Evolutionary conservation across 2,888 invertebrate genomes (phyloP).

Genomic region (Scaptomyza cyrtandrae): DNA sequence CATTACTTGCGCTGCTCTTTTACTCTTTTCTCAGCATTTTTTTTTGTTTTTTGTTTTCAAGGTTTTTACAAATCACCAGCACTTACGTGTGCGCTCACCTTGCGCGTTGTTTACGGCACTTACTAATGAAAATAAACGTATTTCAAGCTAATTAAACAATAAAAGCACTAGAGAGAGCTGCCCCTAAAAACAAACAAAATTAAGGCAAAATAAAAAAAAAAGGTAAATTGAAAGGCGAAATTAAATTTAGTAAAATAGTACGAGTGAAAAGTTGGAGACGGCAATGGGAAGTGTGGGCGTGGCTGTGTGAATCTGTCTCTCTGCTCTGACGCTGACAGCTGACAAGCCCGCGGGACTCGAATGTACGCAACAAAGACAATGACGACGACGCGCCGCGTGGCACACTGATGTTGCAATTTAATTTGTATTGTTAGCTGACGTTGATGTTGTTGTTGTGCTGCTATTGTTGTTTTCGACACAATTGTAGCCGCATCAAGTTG

Average conservation of each 20-base stretch:
- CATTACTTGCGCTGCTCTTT: slow-evolving; percentile 44
- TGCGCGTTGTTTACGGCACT: slow-evolving; percentile 72
- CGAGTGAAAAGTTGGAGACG: slow-evolving; percentile 2
- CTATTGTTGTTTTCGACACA: slow-evolving; percentile 54
- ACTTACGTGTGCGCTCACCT: slow-evolving; percentile 48
- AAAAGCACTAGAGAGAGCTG: slow-evolving; percentile 55
- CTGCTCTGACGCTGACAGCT: slow-evolving; percentile 61
- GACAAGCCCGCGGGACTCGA: slow-evolving; percentile 58
- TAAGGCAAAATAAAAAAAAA: slow-evolving; percentile 2
- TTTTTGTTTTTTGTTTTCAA: slow-evolving; percentile 41
- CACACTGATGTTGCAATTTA: slow-evolving; percentile 77
- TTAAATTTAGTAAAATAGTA: slow-evolving; percentile 58
- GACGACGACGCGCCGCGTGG: slow-evolving; percentile 40
- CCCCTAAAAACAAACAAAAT: slow-evolving; percentile 50
- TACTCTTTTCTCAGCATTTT: not conserved
- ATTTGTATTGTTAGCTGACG: slow-evolving; percentile 73
- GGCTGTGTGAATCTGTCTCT: slow-evolving; percentile 33
- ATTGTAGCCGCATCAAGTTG: slow-evolving; percentile 60
- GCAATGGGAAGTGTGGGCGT: slow-evolving; percentile 34
- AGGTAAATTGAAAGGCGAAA: slow-evolving; percentile 62
- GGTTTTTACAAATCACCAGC: slow-evolving; percentile 68
- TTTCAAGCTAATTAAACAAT: slow-evolving; percentile 79
- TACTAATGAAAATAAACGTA: slow-evolving; percentile 78
- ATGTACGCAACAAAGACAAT: slow-evolving; percentile 73
- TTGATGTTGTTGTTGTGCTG: slow-evolving; percentile 32